Evolutionary conservation across 2,797 vertebrate genomes (phyloP).

Genomic region (Gadopsis marmoratus): DNA sequence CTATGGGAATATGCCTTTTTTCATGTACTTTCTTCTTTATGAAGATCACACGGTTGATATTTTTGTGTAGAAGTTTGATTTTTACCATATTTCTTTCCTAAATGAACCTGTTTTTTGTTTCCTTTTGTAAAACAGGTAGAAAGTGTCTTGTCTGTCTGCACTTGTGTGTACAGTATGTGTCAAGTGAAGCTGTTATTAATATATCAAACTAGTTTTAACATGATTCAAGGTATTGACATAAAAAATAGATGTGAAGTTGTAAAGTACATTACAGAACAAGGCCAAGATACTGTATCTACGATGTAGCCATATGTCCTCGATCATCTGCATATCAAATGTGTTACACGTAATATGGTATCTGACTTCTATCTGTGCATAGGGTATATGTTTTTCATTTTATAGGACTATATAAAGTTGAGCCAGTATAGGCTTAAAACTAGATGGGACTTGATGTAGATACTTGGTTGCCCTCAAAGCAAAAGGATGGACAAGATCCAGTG

Average conservation of each 20-base stretch:
- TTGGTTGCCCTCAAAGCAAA: conserved; percentile 17
- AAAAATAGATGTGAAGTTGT: neutral
- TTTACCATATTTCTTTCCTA: neutral
- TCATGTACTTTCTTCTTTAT: neutral
- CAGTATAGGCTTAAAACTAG: conserved; percentile 9
- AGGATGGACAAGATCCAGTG: conserved; percentile 29
- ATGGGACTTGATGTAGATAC: neutral
- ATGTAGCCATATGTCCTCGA: neutral
- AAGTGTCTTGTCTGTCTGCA: neutral
- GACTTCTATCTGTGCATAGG: neutral
- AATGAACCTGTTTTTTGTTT: neutral
- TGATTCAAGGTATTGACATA: too few relatives aligned
- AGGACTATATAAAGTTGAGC: neutral
- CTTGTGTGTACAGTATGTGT: neutral
- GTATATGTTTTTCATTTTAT: neutral
- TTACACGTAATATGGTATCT: neutral
- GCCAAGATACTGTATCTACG: neutral
- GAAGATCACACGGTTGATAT: neutral
- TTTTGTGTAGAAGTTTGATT: neutral
- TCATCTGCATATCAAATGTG: neutral
- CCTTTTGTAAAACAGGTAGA: neutral
- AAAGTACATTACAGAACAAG: neutral
- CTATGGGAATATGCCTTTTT: neutral
- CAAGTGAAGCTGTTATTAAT: neutral
- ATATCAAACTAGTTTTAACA: neutral